A percentile compares a stretch with the other conserved stretches of the same genome.
Evolutionary conservation across 2,888 invertebrate species (phyloP).

Genomic region (Hemicrepidius hirtus): DNA sequence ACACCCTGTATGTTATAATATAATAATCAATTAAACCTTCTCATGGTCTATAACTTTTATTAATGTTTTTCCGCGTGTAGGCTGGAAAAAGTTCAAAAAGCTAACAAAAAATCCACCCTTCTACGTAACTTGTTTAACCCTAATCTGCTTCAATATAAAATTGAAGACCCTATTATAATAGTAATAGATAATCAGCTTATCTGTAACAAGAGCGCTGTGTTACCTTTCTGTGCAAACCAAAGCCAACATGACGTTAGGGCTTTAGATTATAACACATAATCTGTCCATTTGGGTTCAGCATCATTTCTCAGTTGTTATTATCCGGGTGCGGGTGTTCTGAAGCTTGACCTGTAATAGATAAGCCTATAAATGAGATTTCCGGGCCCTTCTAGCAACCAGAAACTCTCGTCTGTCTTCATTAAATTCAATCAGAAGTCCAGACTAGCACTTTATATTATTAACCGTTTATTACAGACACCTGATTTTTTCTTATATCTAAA

Average conservation of each 20-base stretch:
- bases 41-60: too few relatives aligned
- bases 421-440: not conserved
- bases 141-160: too few relatives aligned
- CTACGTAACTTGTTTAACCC: too few relatives aligned
- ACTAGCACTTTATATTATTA: not conserved
- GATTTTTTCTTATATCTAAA: too few relatives aligned
- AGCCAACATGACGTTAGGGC: not conserved
- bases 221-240: slow-evolving; percentile 2
- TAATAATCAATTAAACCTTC: too few relatives aligned
- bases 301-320: slow-evolving; percentile 9
- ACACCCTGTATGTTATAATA: too few relatives aligned
- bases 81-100: too few relatives aligned
- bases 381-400: slow-evolving; percentile 11
- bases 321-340: not conserved
- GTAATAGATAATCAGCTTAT: not conserved
- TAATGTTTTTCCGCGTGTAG: too few relatives aligned
- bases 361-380: slow-evolving; percentile 24
- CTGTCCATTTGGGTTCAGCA: slow-evolving; percentile 19
- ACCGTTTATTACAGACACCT: not conserved
- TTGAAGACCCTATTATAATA: too few relatives aligned
- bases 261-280: slow-evolving; percentile 22
- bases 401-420: slow-evolving; percentile 2
- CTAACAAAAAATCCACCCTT: too few relatives aligned
- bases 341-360: slow-evolving; percentile 29
- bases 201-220: not conserved